Percentiles rank a stretch among this genome's conserved stretches.
phyloP scores from a whole-genome alignment of 2,797 vertebrate species.

The Gymnothorax javanicus region DNA sequence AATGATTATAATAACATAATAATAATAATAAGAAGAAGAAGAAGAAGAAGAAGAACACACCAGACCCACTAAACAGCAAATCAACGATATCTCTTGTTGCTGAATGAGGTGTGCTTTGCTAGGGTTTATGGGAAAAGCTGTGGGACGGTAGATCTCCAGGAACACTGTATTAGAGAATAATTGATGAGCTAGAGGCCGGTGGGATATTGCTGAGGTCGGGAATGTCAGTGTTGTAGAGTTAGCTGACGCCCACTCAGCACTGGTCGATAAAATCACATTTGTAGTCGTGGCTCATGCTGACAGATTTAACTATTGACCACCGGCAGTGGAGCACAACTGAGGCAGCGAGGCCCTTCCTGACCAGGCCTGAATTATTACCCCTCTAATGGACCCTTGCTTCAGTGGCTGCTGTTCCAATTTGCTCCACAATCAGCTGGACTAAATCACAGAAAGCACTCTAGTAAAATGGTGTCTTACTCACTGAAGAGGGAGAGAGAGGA shows the following conservation, averaged over 20 bases:
- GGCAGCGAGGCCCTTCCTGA: neutral
- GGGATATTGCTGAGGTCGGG: neutral
- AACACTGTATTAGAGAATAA: neutral
- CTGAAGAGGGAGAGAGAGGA: no score
- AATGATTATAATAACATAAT: neutral
- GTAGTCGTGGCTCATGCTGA: neutral
- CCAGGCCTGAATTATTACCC: neutral
- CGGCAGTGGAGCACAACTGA: neutral
- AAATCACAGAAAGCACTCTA: neutral
- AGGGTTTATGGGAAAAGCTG: neutral
- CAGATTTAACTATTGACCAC: neutral
- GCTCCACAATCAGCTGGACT: neutral
- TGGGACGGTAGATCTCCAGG: neutral
- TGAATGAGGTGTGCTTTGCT: no score
- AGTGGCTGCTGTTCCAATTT: neutral
- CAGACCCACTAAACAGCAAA: no score
- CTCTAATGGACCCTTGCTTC: neutral
- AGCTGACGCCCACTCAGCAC: neutral
- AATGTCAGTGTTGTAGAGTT: neutral
- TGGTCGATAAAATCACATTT: neutral
- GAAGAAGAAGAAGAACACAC: neutral
- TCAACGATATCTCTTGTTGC: no score
- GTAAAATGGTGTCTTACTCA: no score
- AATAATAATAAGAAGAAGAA: neutral
- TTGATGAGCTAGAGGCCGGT: neutral